Percentiles rank a stretch among this genome's conserved stretches.
Conservation (phyloP, 2,797 vertebrate genomes). For the Anguilla obscura region DNA sequence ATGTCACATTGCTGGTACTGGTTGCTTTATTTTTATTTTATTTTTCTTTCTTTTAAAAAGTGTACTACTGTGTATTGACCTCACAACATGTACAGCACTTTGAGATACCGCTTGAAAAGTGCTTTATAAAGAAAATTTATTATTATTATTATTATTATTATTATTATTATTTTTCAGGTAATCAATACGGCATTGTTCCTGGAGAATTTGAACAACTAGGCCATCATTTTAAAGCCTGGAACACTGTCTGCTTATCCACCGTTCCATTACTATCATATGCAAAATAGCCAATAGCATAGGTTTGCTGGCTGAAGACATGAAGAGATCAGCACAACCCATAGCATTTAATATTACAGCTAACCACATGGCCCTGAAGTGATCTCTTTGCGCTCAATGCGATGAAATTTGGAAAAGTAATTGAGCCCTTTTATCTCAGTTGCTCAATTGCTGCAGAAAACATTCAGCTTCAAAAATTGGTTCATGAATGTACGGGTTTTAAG, state of each 20-base stretch:
- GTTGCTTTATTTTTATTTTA: too few species aligned
- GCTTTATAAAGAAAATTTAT: too few species aligned
- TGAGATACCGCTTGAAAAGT: too few species aligned
- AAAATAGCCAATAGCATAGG: background rate
- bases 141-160: too few species aligned
- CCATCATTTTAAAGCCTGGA: background rate
- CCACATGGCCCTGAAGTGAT: background rate
- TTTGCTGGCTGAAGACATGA: background rate
- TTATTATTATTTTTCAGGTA: background rate
- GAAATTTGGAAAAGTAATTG: background rate
- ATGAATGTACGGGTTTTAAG: constrained; percentile 4
- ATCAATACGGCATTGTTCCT: background rate
- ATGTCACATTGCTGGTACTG: background rate
- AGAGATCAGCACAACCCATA: background rate
- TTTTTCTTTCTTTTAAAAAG: too few species aligned
- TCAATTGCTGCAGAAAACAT: constrained; percentile 9
- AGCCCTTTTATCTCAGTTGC: constrained; percentile 25
- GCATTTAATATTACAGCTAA: background rate
- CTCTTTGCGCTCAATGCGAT: background rate
- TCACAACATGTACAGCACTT: too few species aligned
- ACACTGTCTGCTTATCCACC: background rate
- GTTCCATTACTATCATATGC: background rate
- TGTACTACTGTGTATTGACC: too few species aligned
- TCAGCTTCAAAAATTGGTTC: background rate
- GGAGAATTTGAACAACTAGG: background rate